Percentiles rank a stretch among this genome's conserved stretches.
phyloP scores from a whole-genome alignment of 1,140 invertebrate genomes.

The Hermatobates lingyangjiaoensis region DNA sequence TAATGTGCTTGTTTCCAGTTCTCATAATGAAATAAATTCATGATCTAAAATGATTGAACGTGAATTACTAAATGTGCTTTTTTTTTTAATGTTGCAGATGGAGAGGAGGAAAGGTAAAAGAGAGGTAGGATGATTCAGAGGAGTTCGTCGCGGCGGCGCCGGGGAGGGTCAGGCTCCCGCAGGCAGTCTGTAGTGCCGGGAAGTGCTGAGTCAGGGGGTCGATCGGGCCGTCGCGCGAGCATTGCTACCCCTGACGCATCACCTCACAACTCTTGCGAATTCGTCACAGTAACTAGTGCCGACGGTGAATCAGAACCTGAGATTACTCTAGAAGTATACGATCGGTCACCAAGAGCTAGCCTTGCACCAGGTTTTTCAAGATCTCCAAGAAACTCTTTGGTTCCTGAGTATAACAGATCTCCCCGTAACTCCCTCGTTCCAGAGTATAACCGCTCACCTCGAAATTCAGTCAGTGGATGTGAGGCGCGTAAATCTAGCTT shows the following conservation, averaged over 20 bases:
- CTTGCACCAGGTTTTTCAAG: conserved; percentile 25
- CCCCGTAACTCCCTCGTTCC: conserved; percentile 22
- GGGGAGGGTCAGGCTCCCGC: conserved; percentile 39
- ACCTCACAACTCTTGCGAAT: conserved; percentile 7
- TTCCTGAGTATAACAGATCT: conserved; percentile 21
- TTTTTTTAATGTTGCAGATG: conserved; percentile 11
- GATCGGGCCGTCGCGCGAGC: conserved; percentile 26
- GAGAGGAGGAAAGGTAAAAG: conserved; percentile 4
- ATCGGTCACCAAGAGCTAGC: conserved; percentile 20
- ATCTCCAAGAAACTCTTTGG: conserved; percentile 41
- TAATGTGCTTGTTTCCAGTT: too few species aligned
- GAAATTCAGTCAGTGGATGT: too few species aligned
- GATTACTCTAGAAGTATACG: conserved; percentile 8
- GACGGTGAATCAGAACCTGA: conserved; percentile 12
- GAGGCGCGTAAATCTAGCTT: too few species aligned
- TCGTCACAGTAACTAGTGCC: conserved; percentile 15
- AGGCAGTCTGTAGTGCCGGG: conserved; percentile 24
- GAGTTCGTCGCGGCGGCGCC: conserved; percentile 41
- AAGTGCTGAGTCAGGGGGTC: background rate
- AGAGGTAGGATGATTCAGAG: conserved; percentile 38
- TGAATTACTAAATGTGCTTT: too few species aligned
- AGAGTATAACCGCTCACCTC: conserved; percentile 35
- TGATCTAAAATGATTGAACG: too few species aligned
- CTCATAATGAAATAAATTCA: too few species aligned
- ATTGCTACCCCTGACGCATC: conserved; percentile 21